These are phyloP conservation scores for Bovichtus diacanthus DNA, from an alignment of 2,797 vertebrate species.

Conservation along the genomic window DNA sequence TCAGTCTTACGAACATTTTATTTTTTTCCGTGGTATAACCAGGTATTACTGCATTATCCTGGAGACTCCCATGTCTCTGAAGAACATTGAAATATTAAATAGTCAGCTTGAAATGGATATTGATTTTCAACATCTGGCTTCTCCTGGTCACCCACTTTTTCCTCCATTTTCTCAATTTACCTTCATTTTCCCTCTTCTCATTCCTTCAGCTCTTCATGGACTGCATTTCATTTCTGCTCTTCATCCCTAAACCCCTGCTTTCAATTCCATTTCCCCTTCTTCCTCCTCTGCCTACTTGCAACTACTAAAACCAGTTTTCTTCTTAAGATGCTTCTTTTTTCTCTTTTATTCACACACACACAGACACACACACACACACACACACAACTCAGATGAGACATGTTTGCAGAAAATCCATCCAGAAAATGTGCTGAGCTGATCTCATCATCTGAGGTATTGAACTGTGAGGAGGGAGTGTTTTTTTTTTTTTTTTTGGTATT, in stretches of 20 bases:
- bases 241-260: not conserved
- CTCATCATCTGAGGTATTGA: not conserved
- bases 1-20: not conserved
- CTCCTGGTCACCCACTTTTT: not conserved
- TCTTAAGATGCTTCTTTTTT: not conserved
- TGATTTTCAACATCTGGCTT: conserved; percentile 19
- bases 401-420: conserved; percentile 18
- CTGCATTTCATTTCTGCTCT: not conserved
- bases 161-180: not conserved
- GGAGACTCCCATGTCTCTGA: not conserved
- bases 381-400: conserved; percentile 18
- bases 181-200: not conserved
- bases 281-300: not conserved
- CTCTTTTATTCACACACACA: not conserved
- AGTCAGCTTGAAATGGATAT: conserved; percentile 20
- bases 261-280: not conserved
- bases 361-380: not conserved
- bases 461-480: too few species aligned
- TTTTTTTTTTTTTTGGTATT: too few species aligned
- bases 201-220: not conserved
- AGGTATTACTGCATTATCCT: not conserved
- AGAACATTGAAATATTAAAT: conserved; percentile 4
- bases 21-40: not conserved
- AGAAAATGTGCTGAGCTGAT: conserved; percentile 3
- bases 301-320: conserved; percentile 7